Evolutionary conservation across 2,888 invertebrate species (phyloP).

Genomic region (Dugesia japonica): DNA sequence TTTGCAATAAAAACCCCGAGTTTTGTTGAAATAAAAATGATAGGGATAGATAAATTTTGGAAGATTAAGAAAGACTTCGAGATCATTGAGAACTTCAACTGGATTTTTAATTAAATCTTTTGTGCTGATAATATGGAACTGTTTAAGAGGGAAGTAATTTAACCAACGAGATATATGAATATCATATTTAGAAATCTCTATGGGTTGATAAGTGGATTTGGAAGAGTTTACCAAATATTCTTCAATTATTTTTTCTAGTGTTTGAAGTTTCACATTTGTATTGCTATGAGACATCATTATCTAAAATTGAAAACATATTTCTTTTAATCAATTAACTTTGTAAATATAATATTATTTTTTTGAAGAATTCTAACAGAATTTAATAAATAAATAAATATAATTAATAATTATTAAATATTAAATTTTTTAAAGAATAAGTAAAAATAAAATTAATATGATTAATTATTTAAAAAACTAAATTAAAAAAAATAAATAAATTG

Average conservation of each 20-base stretch:
- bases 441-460: too few relatives aligned
- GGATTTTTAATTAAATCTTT: conserved; percentile 61
- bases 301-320: not conserved
- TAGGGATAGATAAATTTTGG: not conserved
- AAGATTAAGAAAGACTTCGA: not conserved
- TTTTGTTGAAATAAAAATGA: conserved; percentile 8
- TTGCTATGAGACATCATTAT: not conserved
- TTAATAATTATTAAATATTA: too few relatives aligned
- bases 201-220: conserved; percentile 10
- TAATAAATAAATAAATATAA: too few relatives aligned
- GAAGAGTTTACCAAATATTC: not conserved
- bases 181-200: conserved; percentile 28
- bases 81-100: not conserved
- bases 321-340: too few relatives aligned
- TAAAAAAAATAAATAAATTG: too few relatives aligned
- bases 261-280: not conserved
- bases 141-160: conserved; percentile 24
- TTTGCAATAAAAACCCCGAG: conserved; percentile 3
- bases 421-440: too few relatives aligned
- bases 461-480: too few relatives aligned
- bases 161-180: conserved; percentile 28
- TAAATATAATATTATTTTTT: too few relatives aligned
- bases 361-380: too few relatives aligned
- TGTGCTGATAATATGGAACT: conserved; percentile 49
- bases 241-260: not conserved